These are phyloP conservation scores for Nowickia ferox DNA, from an alignment of 2,888 invertebrate species.

Conservation along the genomic window DNA sequence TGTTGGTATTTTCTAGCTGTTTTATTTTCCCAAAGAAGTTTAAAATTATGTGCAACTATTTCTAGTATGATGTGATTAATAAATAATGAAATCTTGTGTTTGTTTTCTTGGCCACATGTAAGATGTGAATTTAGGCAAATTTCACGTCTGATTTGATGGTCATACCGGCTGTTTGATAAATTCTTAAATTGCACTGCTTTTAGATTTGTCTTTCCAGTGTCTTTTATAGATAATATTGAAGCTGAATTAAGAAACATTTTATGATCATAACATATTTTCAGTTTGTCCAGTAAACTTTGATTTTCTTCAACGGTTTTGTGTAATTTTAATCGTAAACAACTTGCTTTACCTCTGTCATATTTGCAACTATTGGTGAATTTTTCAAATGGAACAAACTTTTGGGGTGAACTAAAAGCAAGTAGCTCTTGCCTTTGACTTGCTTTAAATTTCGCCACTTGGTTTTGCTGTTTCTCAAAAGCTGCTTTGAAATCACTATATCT, in stretches of 20 bases:
- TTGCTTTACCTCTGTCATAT: too few relatives aligned
- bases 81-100: background rate
- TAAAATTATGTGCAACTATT: too few relatives aligned
- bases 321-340: too few relatives aligned
- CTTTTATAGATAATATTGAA: background rate
- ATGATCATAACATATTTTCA: too few relatives aligned
- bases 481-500: background rate
- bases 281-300: too few relatives aligned
- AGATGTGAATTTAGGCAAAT: background rate
- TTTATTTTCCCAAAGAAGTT: background rate
- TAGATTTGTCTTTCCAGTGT: background rate
- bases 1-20: background rate
- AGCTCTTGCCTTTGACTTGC: background rate
- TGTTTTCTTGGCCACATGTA: background rate
- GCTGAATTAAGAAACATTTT: too few relatives aligned
- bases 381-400: background rate
- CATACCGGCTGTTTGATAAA: background rate
- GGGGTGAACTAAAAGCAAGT: background rate
- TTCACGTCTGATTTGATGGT: background rate
- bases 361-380: too few relatives aligned
- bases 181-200: background rate
- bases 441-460: background rate
- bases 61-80: background rate
- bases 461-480: background rate
- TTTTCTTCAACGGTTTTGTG: too few relatives aligned